Percentiles rank a stretch among this genome's conserved stretches.
Evolutionary conservation across 2,113 vertebrate species (phyloP).

Genomic region (Etheostoma cragini): DNA sequence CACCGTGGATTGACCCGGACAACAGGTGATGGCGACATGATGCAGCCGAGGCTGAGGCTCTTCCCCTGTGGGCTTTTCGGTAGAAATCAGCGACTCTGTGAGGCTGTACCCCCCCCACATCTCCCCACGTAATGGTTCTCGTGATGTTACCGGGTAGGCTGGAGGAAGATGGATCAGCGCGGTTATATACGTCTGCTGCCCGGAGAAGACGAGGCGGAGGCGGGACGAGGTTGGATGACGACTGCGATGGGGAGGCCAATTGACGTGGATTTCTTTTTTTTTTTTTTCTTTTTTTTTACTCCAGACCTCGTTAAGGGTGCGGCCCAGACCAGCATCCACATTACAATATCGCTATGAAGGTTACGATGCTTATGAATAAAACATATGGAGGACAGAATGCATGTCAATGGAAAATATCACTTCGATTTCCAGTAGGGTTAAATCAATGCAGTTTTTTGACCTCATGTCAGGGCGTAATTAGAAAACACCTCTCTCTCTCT

Average conservation of each 20-base stretch:
- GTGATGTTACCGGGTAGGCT: conserved; percentile 82
- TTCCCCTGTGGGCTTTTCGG: conserved; percentile 47
- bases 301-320: conserved; percentile 78
- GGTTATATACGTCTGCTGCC: conserved; percentile 83
- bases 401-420: neutral
- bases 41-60: conserved; percentile 44
- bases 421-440: neutral
- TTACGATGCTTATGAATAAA: conserved; percentile 55
- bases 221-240: conserved; percentile 79
- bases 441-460: conserved; percentile 9
- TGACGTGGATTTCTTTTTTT: conserved; percentile 63
- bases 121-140: conserved; percentile 70
- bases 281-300: conserved; percentile 17
- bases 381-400: conserved; percentile 9
- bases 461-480: conserved; percentile 15
- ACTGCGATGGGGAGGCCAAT: conserved; percentile 74
- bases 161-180: conserved; percentile 76
- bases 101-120: conserved; percentile 48
- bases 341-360: conserved; percentile 63
- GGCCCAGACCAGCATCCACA: conserved; percentile 65
- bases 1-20: conserved; percentile 72
- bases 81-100: conserved; percentile 66
- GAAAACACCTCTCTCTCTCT: neutral
- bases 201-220: conserved; percentile 79
- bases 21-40: conserved; percentile 77